phyloP scores from a whole-genome alignment of 1,140 invertebrate species.

The Chionoecetes opilio region DNA sequence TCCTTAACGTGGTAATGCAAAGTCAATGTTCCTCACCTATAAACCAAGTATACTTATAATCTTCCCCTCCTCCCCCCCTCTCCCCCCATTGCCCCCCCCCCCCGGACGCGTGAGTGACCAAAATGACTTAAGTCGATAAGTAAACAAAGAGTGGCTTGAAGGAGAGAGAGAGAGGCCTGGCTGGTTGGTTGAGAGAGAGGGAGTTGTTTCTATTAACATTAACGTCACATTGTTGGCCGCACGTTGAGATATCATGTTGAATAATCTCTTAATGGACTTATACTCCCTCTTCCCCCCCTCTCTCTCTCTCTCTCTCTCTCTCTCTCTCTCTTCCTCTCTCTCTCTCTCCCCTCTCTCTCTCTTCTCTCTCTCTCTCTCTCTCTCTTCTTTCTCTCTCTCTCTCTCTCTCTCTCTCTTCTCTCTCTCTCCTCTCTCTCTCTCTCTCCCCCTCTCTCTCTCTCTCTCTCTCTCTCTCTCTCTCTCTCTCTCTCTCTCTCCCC shows the following conservation, averaged over 20 bases:
- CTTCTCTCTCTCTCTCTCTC: background rate
- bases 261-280: slow-evolving; percentile 44
- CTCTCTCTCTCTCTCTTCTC: background rate
- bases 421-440: background rate
- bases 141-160: too few species aligned
- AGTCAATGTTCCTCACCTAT: too few species aligned
- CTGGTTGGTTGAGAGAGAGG: too few species aligned
- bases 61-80: too few species aligned
- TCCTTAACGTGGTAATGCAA: too few species aligned
- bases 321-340: slow-evolving; percentile 36
- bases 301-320: slow-evolving; percentile 34
- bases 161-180: too few species aligned
- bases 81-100: too few species aligned
- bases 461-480: background rate
- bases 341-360: background rate
- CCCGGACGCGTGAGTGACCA: too few species aligned
- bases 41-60: too few species aligned
- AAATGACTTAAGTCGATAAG: too few species aligned
- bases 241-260: slow-evolving; percentile 56
- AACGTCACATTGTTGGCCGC: background rate
- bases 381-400: background rate
- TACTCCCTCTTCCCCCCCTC: background rate
- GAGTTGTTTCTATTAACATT: background rate
- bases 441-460: background rate
- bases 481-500: background rate